Evolutionary conservation across 92 coral and sea anemone genomes (phyloP), one percentile per base, ranked within the genome.

Genomic region (Muricea muricata): DNA sequence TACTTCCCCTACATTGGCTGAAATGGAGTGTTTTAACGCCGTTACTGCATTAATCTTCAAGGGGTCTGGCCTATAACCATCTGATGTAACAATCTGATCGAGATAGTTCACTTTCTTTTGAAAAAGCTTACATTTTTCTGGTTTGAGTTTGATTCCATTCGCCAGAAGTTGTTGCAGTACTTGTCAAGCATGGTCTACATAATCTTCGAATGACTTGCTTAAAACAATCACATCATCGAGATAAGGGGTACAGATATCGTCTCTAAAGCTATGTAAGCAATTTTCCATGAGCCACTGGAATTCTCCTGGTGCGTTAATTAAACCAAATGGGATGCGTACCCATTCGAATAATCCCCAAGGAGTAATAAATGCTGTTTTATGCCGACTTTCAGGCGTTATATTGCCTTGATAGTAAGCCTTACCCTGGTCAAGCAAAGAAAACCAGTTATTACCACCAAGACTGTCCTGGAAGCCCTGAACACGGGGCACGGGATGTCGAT

Each of bases 311-410:
- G 90, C 90, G 29, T 81, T 87, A 34, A 39, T 80, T 55, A 87
- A 47, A 23, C 90, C 90, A 57, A 86, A 80, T 23, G 90, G 87
- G 72, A 86, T 68, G 20, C 90, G 24, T 18, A 81, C 87, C 90
- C 87, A 87, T 73, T 81, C 87, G 39, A 80, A 68, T 39, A 86
- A 74, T 21, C 90, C 87, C 90, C 90, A 87, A 3, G 90, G 90
- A 13, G 63, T 81, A 6, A 80, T 70, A 14, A 86, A 86, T 11
- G 90, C 87, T 33, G 90, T 86, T 21, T 45, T 26, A 33, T 45
- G 87, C 25, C 87, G 23, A 4, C 55, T 29, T n/a, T 66, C 72
- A 17, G 87, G 80, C 23, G 37, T 14, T 7, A 80, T 70, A 68
- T 79, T 80, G 18, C 90, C 87, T 46, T 81, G 87, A 73, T 86